These are phyloP conservation scores for Nasonia giraulti DNA, from an alignment of 1,140 invertebrate species.

Conservation along the genomic window DNA sequence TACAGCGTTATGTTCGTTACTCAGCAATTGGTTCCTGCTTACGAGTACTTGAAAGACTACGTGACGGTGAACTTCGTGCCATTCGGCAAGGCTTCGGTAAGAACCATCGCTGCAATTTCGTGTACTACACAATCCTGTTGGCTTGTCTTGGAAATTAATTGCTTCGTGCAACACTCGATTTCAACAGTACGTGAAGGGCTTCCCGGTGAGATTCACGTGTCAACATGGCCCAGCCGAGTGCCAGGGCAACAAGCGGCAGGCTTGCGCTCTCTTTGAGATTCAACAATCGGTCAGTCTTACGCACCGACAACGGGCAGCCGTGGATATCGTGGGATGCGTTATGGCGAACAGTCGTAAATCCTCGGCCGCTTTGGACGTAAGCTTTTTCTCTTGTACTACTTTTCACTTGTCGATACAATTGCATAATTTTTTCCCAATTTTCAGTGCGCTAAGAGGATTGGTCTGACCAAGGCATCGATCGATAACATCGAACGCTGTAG, in stretches of 20 bases:
- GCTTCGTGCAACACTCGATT: background rate
- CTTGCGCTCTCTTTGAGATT: slow-evolving; percentile 75
- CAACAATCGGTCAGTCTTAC: slow-evolving; percentile 61
- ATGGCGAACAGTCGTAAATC: slow-evolving; percentile 70
- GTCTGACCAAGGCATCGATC: slow-evolving; percentile 65
- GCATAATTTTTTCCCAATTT: slow-evolving; percentile 52
- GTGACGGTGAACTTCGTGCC: slow-evolving; percentile 68
- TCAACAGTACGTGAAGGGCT: background rate
- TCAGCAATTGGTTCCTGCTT: slow-evolving; percentile 68
- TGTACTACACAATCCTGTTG: no score
- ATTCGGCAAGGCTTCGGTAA: slow-evolving; percentile 86
- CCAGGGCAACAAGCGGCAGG: slow-evolving; percentile 79
- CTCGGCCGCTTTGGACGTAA: slow-evolving; percentile 60
- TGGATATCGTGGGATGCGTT: slow-evolving; percentile 75
- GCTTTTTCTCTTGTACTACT: slow-evolving; percentile 21
- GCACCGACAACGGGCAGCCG: slow-evolving; percentile 66
- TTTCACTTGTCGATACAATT: slow-evolving; percentile 1
- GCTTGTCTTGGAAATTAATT: background rate
- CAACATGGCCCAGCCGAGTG: slow-evolving; percentile 82
- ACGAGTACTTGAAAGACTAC: slow-evolving; percentile 57
- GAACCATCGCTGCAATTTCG: slow-evolving; percentile 42
- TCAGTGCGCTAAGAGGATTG: slow-evolving; percentile 73
- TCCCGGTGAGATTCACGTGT: slow-evolving; percentile 74
- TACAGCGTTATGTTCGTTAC: slow-evolving; percentile 83
- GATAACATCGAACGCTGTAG: slow-evolving; percentile 71